Percentiles rank a stretch among this genome's conserved stretches.
phyloP scores from a whole-genome alignment of 2,113 vertebrate species.

The Emydura subglobosa region DNA sequence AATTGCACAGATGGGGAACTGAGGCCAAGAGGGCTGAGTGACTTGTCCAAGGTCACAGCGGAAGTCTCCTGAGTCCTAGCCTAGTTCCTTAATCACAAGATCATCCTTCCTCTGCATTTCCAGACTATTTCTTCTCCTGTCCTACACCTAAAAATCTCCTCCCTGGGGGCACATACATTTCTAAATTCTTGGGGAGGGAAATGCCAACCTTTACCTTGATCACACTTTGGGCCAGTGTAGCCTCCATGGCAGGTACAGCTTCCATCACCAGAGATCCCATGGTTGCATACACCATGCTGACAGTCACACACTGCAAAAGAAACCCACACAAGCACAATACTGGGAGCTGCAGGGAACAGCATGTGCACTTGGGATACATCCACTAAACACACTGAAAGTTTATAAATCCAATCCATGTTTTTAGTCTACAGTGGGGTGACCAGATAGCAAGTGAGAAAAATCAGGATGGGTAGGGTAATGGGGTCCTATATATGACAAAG shows the following conservation, averaged over 20 bases:
- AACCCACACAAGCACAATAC: background rate
- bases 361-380: background rate
- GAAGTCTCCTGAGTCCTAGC: background rate
- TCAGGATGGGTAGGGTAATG: background rate
- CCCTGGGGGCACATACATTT: background rate
- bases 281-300: conserved; percentile 84
- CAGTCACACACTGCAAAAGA: conserved; percentile 87
- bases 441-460: no score
- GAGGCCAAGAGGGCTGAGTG: background rate
- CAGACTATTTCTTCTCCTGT: background rate
- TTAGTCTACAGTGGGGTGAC: background rate
- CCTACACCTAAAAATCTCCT: background rate
- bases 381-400: background rate
- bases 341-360: background rate
- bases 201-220: conserved; percentile 80
- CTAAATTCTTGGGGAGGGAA: background rate
- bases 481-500: background rate
- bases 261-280: conserved; percentile 83
- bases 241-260: conserved; percentile 91
- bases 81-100: background rate
- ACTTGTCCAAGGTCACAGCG: background rate
- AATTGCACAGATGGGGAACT: background rate
- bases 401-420: background rate
- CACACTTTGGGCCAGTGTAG: conserved; percentile 88
- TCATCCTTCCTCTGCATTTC: background rate